These are phyloP conservation scores for Cossypha dichroa DNA, from an alignment of 2,797 vertebrate species.

Conservation along the genomic window DNA sequence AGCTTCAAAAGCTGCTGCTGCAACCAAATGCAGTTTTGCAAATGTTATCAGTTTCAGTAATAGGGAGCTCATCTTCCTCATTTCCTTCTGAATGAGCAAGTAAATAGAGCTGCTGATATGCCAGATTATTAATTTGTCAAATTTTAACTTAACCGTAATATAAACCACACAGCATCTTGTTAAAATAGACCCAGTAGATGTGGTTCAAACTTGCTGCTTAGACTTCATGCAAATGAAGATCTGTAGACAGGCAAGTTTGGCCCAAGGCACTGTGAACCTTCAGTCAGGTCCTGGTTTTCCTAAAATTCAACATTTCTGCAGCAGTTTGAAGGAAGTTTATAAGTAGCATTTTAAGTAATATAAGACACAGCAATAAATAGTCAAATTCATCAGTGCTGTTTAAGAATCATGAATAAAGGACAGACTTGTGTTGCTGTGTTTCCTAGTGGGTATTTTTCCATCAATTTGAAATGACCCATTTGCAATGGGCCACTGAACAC, in stretches of 20 bases:
- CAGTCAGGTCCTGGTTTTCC: neutral
- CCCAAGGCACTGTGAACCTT: neutral
- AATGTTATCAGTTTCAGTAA: neutral
- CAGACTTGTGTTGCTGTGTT: neutral
- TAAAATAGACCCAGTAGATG: neutral
- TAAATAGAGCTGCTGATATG: neutral
- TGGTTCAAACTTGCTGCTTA: neutral
- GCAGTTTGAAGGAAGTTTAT: neutral
- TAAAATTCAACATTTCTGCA: neutral
- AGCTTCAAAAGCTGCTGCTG: neutral
- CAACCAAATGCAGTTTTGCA: neutral
- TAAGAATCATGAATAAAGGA: neutral
- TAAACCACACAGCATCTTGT: neutral
- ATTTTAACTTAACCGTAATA: neutral
- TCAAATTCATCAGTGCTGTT: neutral
- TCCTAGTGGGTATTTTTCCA: neutral
- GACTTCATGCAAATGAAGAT: neutral
- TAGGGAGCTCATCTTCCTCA: fast-evolving
- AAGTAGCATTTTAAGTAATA: neutral
- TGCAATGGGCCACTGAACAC: neutral
- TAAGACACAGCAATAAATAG: neutral
- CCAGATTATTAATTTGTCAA: neutral
- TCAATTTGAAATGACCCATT: neutral
- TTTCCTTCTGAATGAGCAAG: neutral
- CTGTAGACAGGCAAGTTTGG: neutral